Conservation (phyloP, 2,113 vertebrate genomes). For the Paradoxurus hermaphroditus region DNA sequence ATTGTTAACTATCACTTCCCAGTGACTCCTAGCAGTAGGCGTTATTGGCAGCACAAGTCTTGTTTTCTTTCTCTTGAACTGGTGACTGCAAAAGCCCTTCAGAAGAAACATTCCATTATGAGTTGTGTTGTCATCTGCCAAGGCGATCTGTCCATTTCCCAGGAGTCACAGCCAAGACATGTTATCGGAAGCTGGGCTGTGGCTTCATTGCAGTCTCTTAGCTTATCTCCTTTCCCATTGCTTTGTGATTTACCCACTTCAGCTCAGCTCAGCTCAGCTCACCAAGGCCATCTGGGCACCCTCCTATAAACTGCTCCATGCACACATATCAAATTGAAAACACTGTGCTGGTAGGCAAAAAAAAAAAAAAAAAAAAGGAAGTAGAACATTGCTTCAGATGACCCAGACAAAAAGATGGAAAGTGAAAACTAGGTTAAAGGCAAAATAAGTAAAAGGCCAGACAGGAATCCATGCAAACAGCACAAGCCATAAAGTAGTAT, state of each 20-base stretch:
- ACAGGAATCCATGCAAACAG: neutral
- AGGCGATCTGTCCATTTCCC: neutral
- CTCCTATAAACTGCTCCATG: neutral
- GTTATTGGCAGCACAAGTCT: neutral
- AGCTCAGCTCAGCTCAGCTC: neutral
- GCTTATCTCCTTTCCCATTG: neutral
- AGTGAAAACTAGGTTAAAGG: conserved; percentile 54
- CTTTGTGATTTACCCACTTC: neutral
- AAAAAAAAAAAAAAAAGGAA: conserved; percentile 3
- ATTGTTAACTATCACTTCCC: neutral
- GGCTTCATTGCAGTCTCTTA: neutral
- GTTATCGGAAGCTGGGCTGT: neutral
- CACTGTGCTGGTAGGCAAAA: conserved; percentile 18
- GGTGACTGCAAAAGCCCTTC: neutral
- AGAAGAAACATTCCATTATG: neutral
- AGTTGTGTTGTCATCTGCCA: neutral
- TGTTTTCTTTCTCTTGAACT: neutral
- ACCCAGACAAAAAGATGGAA: neutral
- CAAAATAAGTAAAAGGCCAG: conserved; percentile 53
- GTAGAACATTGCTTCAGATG: conserved; percentile 34
- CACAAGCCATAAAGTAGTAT: neutral
- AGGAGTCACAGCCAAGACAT: neutral
- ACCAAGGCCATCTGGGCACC: neutral
- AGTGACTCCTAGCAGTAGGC: neutral
- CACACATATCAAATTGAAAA: conserved; percentile 1